Conservation (phyloP, 2,113 vertebrate species). For the Mystacornis crossleyi region DNA sequence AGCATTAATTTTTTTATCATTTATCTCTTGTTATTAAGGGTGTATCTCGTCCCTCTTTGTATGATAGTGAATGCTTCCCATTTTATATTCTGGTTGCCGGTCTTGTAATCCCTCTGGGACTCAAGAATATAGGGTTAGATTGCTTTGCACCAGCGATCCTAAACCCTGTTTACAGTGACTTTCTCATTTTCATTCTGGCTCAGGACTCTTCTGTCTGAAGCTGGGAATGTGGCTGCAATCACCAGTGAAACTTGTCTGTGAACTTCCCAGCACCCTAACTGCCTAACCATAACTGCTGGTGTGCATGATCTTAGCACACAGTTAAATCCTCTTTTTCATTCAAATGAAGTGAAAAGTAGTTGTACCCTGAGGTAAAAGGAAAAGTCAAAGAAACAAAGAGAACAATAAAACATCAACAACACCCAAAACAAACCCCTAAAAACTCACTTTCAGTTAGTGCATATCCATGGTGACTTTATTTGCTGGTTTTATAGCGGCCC, state of each 20-base stretch:
- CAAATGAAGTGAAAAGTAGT: neutral
- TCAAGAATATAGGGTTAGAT: neutral
- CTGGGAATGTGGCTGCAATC: neutral
- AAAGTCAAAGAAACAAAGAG: neutral
- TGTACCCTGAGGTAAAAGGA: neutral
- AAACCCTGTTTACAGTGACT: neutral
- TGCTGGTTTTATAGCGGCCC: neutral
- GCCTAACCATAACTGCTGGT: neutral
- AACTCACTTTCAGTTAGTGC: neutral
- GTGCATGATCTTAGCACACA: neutral
- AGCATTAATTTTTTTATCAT: neutral
- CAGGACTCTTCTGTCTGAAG: neutral
- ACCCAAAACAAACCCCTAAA: neutral
- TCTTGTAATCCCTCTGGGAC: neutral
- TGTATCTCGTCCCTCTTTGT: neutral
- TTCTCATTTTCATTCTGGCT: neutral
- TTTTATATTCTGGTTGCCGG: neutral
- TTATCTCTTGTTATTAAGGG: neutral
- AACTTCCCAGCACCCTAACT: neutral
- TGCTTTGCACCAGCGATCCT: rapidly evolving
- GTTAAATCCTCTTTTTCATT: neutral
- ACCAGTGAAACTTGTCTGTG: neutral
- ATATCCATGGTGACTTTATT: neutral
- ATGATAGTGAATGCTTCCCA: neutral
- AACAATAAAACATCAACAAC: neutral